These are phyloP conservation scores for Polydrusus cervinus DNA, from an alignment of 2,888 invertebrate genomes.

Conservation along the genomic window DNA sequence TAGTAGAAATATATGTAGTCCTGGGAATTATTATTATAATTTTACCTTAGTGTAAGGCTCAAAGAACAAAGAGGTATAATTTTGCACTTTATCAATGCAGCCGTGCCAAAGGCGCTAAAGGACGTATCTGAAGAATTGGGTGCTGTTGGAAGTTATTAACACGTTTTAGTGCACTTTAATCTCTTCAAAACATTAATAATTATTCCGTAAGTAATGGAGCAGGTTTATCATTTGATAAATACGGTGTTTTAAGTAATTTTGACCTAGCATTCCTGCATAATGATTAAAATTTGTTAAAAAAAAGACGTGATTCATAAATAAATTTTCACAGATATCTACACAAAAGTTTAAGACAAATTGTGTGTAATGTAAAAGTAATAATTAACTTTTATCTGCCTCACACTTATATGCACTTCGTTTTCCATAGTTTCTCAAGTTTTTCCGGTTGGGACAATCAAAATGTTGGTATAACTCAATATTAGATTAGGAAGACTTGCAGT, in stretches of 20 bases:
- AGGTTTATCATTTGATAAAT: slow-evolving; percentile 36
- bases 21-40: slow-evolving; percentile 47
- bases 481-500: too few species aligned
- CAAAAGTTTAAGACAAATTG: too few species aligned
- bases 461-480: too few species aligned
- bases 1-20: slow-evolving; percentile 41
- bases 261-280: slow-evolving; percentile 7
- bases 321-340: background rate
- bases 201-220: slow-evolving; percentile 31
- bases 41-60: slow-evolving; percentile 37
- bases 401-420: too few species aligned
- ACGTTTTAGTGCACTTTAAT: slow-evolving; percentile 43
- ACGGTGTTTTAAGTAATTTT: slow-evolving; percentile 19
- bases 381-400: too few species aligned
- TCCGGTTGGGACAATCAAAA: too few species aligned
- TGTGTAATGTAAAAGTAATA: too few species aligned
- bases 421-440: too few species aligned
- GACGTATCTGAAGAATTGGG: slow-evolving; percentile 39
- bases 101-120: slow-evolving; percentile 28
- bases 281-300: background rate
- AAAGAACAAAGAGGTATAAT: slow-evolving; percentile 52
- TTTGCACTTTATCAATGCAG: slow-evolving; percentile 51
- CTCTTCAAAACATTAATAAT: slow-evolving; percentile 35
- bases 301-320: background rate
- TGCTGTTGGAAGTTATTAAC: slow-evolving; percentile 49